These are phyloP conservation scores for Brachystomella parvula DNA, from an alignment of 1,140 invertebrate species.

Conservation along the genomic window DNA sequence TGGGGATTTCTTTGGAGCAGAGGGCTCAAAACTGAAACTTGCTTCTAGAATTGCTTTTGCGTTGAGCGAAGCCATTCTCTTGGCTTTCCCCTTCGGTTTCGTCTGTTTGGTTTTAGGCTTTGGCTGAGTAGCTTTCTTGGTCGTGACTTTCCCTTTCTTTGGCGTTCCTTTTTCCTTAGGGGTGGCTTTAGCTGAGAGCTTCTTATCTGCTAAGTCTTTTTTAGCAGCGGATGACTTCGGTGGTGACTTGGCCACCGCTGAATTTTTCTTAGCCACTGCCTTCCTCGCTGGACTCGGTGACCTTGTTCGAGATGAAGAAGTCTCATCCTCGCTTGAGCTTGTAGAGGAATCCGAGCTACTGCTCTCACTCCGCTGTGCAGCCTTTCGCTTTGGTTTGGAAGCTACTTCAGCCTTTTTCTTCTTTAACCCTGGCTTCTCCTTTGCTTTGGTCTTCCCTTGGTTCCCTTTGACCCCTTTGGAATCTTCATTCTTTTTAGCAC, in stretches of 20 bases:
- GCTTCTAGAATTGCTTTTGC: slow-evolving; percentile 85
- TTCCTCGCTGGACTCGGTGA: neutral
- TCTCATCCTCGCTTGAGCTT: neutral
- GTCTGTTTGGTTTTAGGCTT: slow-evolving; percentile 24
- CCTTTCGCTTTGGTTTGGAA: neutral
- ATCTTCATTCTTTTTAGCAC: neutral
- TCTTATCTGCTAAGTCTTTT: slow-evolving; percentile 7
- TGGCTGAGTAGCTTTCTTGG: slow-evolving; percentile 4
- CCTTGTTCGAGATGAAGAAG: neutral
- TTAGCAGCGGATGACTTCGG: neutral
- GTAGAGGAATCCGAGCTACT: neutral
- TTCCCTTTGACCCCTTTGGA: neutral
- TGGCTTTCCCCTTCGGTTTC: slow-evolving; percentile 42
- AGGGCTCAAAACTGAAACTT: slow-evolving; percentile 63
- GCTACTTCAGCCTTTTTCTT: neutral
- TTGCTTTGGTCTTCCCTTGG: neutral
- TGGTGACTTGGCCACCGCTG: neutral
- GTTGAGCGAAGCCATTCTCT: slow-evolving; percentile 86
- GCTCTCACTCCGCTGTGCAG: neutral
- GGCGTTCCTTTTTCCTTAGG: neutral
- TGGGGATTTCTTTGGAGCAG: slow-evolving; percentile 25
- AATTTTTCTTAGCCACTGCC: neutral
- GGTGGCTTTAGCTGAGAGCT: slow-evolving; percentile 1
- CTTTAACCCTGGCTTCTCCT: neutral
- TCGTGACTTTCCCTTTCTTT: slow-evolving; percentile 14